Evolutionary conservation across 1,140 invertebrate genomes (phyloP), one percentile per base, ranked within the genome.

Genomic region (Hycleus phaleratus): DNA sequence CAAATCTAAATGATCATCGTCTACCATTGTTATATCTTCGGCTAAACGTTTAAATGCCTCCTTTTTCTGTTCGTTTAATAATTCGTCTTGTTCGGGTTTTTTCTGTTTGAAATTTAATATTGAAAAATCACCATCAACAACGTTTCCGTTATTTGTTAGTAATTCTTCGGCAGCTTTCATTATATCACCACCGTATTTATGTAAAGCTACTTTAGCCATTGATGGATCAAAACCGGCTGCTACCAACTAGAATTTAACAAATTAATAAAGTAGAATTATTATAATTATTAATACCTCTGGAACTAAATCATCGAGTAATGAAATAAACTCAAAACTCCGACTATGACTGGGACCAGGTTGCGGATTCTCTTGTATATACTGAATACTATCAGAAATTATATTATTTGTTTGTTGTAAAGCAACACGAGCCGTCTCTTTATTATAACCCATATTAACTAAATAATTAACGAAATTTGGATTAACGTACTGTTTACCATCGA

Each of bases 361-460:
- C 1, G 81, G 80, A 58, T 81, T 75, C 47, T 84, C 80, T 65
- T 82, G 78, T 52, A 86, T 77, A 51, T 84, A 75, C 58, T 84
- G 78, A 42, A 90, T 75, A 24, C 86, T 85, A 40, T 77, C 71
- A 1, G 78, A 77, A 3, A 86, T 75, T 68, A 85, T 76, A 74
- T 90, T 90, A 63, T 89, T 83, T 10, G 78, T 72, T 58, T 80
- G 78, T 58, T 79, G 75, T 12, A 90, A 70, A 1, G 87, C 86
- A 7, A 73, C 60, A 0, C 76, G 66, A 2, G 84, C 80, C 8
- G 80, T 68, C 4, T 76, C 72, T 3, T 76, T 75, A 7, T 76
- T 63, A 74, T 77, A 90, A 0, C 87, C 86, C 87, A 90, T 88
- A 38, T 77, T 77, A 26, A 79, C 73, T 24, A 88, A 60, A 46